Evolutionary conservation across 2,797 vertebrate species (phyloP).

Genomic region (Urocyon cinereoargenteus): DNA sequence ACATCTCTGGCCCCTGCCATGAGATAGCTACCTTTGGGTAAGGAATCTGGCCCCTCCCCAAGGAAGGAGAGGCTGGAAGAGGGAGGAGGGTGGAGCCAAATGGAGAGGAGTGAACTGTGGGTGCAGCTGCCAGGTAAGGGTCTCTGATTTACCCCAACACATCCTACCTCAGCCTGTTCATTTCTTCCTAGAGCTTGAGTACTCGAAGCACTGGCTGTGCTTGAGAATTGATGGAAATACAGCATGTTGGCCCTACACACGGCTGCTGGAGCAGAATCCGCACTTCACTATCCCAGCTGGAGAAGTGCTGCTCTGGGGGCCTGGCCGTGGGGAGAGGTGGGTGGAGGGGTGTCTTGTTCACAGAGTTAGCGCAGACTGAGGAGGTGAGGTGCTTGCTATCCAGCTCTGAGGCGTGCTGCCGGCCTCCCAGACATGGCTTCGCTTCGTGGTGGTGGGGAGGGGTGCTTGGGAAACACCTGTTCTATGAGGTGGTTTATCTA

Average conservation of each 20-base stretch:
- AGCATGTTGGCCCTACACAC: accelerated
- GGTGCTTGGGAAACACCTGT: not conserved
- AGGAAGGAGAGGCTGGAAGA: not conserved
- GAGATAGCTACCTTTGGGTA: not conserved
- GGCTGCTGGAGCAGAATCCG: accelerated
- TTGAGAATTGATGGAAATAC: not conserved
- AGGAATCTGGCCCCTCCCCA: not conserved
- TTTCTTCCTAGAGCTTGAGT: not conserved
- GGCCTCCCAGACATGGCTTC: not conserved
- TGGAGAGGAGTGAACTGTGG: not conserved
- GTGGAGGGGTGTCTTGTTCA: accelerated
- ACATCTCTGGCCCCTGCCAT: not conserved
- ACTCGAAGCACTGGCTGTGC: accelerated
- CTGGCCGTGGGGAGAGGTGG: accelerated
- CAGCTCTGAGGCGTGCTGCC: accelerated
- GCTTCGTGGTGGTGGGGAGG: not conserved
- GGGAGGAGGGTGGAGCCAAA: not conserved
- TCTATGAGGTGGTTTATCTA: not conserved
- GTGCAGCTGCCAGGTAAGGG: too few species aligned
- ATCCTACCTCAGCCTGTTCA: not conserved
- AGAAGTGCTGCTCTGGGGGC: too few species aligned
- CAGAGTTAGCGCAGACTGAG: accelerated
- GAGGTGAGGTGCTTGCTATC: not conserved
- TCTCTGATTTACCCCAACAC: not conserved
- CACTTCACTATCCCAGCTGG: accelerated